A percentile compares a stretch with the other conserved stretches of the same genome.
These are phyloP conservation scores for Hydropsyche tenuis DNA, from an alignment of 1,140 invertebrate species.

Conservation along the genomic window DNA sequence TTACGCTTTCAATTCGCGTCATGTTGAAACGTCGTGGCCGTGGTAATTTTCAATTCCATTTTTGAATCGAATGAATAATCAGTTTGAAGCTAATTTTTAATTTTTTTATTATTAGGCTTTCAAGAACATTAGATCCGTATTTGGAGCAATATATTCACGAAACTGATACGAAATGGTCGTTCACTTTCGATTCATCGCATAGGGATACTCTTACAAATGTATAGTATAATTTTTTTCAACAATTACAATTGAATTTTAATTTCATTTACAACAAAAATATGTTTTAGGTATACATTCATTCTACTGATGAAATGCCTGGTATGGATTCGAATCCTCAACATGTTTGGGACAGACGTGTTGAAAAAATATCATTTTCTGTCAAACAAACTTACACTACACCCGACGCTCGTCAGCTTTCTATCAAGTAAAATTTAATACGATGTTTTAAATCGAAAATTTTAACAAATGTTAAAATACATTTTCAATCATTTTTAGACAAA, in stretches of 20 bases:
- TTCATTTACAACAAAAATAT: not conserved
- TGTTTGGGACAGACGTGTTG: constrained; percentile 69
- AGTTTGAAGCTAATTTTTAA: not conserved
- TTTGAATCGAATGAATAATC: too few species aligned
- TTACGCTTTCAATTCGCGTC: constrained; percentile 71
- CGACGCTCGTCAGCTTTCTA: constrained; percentile 70
- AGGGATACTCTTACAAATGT: constrained; percentile 61
- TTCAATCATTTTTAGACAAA: constrained; percentile 57
- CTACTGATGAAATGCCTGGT: constrained; percentile 70
- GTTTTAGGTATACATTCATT: constrained; percentile 70
- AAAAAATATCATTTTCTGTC: constrained; percentile 69
- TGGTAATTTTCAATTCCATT: constrained; percentile 54
- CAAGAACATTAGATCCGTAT: constrained; percentile 56
- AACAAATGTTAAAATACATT: too few species aligned
- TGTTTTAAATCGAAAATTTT: constrained; percentile 7
- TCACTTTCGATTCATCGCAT: constrained; percentile 62
- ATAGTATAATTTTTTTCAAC: constrained; percentile 48
- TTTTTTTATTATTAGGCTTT: constrained; percentile 55
- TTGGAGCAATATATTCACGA: constrained; percentile 66
- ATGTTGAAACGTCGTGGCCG: constrained; percentile 61
- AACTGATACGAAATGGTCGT: constrained; percentile 69
- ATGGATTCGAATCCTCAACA: constrained; percentile 71
- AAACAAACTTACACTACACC: constrained; percentile 76
- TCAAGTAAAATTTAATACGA: constrained; percentile 55
- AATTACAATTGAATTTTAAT: not conserved